Percentiles rank a stretch among this genome's conserved stretches.
Evolutionary conservation across 2,797 vertebrate species (phyloP).

Genomic region (Rousettus madagascariensis): DNA sequence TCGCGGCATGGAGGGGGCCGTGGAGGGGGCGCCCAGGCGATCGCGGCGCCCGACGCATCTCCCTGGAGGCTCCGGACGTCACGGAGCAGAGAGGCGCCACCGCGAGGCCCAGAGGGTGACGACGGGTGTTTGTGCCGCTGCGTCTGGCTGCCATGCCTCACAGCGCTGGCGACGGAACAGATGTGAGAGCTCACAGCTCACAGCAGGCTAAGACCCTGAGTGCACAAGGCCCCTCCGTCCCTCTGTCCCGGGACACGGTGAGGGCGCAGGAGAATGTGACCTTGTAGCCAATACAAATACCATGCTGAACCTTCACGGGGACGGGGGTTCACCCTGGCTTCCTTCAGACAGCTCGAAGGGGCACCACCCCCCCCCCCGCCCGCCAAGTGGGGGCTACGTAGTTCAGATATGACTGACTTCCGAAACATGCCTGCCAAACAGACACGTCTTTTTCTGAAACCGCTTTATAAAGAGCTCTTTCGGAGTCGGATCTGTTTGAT

Average conservation of each 20-base stretch:
- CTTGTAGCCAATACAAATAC: neutral
- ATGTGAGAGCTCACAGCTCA: neutral
- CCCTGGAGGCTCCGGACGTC: no score
- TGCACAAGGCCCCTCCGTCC: neutral
- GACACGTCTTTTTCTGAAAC: neutral
- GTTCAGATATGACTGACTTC: neutral
- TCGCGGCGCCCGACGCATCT: rapidly evolving
- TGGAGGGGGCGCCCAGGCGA: neutral
- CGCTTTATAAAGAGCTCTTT: neutral
- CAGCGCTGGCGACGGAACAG: neutral
- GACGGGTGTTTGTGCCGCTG: neutral
- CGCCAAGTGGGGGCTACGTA: neutral
- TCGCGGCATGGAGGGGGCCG: no score
- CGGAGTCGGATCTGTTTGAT: neutral
- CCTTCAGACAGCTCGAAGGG: neutral
- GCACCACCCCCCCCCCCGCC: neutral
- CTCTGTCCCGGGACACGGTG: neutral
- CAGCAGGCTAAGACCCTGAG: neutral
- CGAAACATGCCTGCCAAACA: neutral
- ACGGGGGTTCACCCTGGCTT: neutral
- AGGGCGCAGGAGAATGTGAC: neutral
- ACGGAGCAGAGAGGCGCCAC: neutral
- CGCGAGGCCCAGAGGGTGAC: no score
- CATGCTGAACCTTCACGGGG: neutral
- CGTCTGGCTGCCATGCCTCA: neutral